Evolutionary conservation across 2,113 vertebrate genomes (phyloP).

Genomic region (Rutilus rutilus): DNA sequence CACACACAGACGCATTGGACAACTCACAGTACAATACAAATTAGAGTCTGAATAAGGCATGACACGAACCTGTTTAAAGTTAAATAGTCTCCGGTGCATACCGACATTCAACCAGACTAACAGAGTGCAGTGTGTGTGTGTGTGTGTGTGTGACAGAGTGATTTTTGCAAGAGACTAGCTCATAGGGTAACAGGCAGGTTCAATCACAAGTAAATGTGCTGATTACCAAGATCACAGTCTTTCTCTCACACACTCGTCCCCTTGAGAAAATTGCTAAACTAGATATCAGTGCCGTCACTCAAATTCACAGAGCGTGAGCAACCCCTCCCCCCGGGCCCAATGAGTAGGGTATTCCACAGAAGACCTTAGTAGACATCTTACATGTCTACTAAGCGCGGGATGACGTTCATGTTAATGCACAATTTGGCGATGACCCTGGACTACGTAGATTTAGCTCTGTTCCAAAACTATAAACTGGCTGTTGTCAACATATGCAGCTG

Average conservation of each 20-base stretch:
- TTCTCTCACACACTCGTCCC: slow-evolving; percentile 8
- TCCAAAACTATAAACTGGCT: neutral
- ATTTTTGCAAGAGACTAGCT: neutral
- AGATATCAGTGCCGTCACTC: neutral
- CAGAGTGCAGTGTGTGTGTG: neutral
- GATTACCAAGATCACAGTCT: slow-evolving; percentile 37
- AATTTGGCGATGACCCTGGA: neutral
- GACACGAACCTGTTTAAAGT: slow-evolving; percentile 4
- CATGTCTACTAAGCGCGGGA: too few relatives aligned
- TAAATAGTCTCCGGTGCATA: slow-evolving; percentile 24
- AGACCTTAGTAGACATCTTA: neutral
- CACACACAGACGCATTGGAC: slow-evolving; percentile 29
- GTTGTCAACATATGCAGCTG: too few relatives aligned
- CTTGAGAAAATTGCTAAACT: slow-evolving; percentile 16
- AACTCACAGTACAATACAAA: slow-evolving; percentile 41
- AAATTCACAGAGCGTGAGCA: neutral
- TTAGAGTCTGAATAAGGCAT: slow-evolving; percentile 32
- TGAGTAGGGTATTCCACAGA: neutral
- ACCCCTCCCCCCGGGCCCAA: neutral
- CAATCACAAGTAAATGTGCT: slow-evolving; percentile 27
- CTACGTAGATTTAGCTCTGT: neutral
- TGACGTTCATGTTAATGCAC: neutral
- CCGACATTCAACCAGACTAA: slow-evolving; percentile 40
- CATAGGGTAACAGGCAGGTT: slow-evolving; percentile 14
- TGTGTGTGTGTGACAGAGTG: neutral